Evolutionary conservation across 2,113 vertebrate genomes (phyloP).

Genomic region (Phyllopteryx taeniolatus): DNA sequence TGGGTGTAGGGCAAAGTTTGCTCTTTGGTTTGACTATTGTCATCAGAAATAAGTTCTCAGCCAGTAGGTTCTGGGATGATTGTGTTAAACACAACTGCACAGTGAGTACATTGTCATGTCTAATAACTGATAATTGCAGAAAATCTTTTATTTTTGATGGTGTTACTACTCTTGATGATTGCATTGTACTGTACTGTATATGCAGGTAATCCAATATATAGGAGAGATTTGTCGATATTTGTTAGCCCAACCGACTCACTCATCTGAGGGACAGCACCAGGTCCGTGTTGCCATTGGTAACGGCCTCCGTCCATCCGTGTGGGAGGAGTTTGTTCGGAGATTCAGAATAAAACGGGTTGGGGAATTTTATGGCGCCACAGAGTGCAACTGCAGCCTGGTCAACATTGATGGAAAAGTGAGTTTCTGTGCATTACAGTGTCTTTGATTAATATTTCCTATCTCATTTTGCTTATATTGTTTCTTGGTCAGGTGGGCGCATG

Average conservation of each 20-base stretch:
- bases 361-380: slow-evolving; percentile 90
- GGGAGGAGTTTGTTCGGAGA: slow-evolving; percentile 83
- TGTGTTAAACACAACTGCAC: slow-evolving; percentile 86
- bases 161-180: background rate
- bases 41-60: slow-evolving; percentile 85
- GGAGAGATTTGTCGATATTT: slow-evolving; percentile 90
- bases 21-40: slow-evolving; percentile 85
- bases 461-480: background rate
- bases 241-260: slow-evolving; percentile 75
- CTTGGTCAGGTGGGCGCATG: slow-evolving; percentile 78
- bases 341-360: slow-evolving; percentile 79
- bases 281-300: slow-evolving; percentile 86
- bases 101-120: slow-evolving; percentile 68
- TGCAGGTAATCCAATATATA: slow-evolving; percentile 87
- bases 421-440: background rate
- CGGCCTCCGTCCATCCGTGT: slow-evolving; percentile 80
- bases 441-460: background rate
- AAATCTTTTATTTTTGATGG: background rate
- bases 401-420: slow-evolving; percentile 88
- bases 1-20: slow-evolving; percentile 87
- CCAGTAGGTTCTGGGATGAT: slow-evolving; percentile 88
- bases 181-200: background rate
- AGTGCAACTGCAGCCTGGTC: slow-evolving; percentile 91
- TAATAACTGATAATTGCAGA: background rate
- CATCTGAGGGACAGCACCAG: slow-evolving; percentile 69